Percentiles rank a stretch among this genome's conserved stretches.
Conservation (phyloP, 2,888 invertebrate genomes). For the Orthosia gothica region DNA sequence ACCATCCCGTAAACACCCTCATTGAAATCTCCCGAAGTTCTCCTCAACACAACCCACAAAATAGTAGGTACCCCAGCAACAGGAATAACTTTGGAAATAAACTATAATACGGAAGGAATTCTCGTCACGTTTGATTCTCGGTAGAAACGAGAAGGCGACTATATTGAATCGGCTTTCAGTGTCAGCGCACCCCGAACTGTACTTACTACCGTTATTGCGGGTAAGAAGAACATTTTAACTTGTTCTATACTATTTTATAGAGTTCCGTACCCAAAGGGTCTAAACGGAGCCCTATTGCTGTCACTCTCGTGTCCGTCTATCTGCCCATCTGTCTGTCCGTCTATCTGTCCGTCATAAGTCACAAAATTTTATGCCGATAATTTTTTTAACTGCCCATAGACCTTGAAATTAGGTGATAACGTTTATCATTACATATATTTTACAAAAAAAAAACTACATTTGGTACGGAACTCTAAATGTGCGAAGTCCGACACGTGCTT, state of each 20-base stretch:
- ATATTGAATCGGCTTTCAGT: constrained; percentile 68
- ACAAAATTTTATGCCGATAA: no score
- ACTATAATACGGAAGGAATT: constrained; percentile 54
- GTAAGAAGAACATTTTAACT: constrained; percentile 25
- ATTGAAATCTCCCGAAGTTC: constrained; percentile 20
- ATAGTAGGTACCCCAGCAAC: constrained; percentile 22
- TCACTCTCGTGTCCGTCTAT: no score
- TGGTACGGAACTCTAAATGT: no score
- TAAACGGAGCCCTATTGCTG: no score
- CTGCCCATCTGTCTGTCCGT: no score
- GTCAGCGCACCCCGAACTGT: constrained; percentile 37
- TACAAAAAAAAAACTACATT: no score
- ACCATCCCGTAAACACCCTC: not conserved
- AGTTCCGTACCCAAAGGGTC: no score
- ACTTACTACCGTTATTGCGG: constrained; percentile 30
- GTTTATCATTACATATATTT: no score
- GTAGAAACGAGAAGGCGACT: constrained; percentile 65
- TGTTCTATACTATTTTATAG: constrained; percentile 1
- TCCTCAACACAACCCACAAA: constrained; percentile 7
- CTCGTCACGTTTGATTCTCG: constrained; percentile 69
- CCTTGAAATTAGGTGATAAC: no score
- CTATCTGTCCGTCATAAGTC: no score
- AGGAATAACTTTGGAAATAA: constrained; percentile 60
- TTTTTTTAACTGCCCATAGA: no score
- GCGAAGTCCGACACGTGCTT: no score